A percentile compares a stretch with the other conserved stretches of the same genome.
phyloP scores from a whole-genome alignment of 2,113 vertebrate species.

The Phoenicopterus ruber region DNA sequence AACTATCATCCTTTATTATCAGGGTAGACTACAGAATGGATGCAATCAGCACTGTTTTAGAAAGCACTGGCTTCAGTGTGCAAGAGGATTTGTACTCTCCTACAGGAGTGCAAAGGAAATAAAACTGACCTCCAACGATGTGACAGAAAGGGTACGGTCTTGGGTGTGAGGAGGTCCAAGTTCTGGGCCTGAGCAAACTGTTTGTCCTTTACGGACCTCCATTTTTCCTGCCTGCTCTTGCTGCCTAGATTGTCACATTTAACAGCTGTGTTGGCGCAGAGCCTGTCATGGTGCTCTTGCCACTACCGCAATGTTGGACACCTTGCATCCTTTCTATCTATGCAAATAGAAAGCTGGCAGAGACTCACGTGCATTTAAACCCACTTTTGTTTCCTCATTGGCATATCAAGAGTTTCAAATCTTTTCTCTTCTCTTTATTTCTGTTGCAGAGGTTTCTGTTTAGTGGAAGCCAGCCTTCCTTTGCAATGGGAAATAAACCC shows the following conservation, averaged over 20 bases:
- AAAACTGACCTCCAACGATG: not conserved
- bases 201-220: not conserved
- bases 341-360: not conserved
- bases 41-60: not conserved
- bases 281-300: not conserved
- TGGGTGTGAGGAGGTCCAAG: not conserved
- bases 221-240: not conserved
- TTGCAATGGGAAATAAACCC: not conserved
- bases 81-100: not conserved
- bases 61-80: not conserved
- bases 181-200: not conserved
- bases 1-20: not conserved
- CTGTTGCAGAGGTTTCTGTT: not conserved
- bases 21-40: not conserved
- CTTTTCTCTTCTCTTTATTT: not conserved
- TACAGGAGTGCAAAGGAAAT: not conserved
- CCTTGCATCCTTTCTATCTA: not conserved
- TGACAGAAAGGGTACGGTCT: not conserved
- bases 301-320: not conserved
- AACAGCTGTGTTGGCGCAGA: rapidly evolving
- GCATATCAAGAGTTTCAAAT: not conserved
- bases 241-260: not conserved
- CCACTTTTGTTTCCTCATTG: not conserved
- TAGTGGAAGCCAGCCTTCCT: not conserved
- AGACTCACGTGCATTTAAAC: not conserved